Evolutionary conservation across 2,113 vertebrate species (phyloP).

Genomic region (Amblyopsis rosae): DNA sequence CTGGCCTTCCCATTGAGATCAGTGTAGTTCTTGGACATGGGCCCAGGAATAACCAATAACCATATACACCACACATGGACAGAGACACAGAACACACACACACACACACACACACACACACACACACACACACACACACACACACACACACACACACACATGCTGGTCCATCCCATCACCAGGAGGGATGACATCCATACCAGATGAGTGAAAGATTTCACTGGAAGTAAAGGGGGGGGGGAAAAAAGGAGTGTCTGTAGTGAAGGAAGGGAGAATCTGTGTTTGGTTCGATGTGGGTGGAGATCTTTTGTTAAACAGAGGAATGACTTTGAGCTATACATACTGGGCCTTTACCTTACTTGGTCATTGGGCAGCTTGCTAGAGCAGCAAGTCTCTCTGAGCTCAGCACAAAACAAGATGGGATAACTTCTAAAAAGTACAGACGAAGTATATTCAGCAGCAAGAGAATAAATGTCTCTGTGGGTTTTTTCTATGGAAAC

Average conservation of each 20-base stretch:
- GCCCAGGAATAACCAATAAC: constrained; percentile 49
- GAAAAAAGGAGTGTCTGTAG: constrained; percentile 47
- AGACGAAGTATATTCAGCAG: constrained; percentile 63
- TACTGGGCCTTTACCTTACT: constrained; percentile 73
- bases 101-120: constrained; percentile 31
- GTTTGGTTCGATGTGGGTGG: constrained; percentile 58
- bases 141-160: constrained; percentile 38
- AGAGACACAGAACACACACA: neutral
- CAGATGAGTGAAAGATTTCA: constrained; percentile 46
- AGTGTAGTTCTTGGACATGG: constrained; percentile 61
- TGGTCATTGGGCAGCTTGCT: constrained; percentile 67
- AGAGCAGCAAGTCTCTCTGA: constrained; percentile 48
- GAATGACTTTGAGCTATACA: constrained; percentile 60
- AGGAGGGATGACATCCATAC: constrained; percentile 29
- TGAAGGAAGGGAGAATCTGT: constrained; percentile 34
- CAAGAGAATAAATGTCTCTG: constrained; percentile 55
- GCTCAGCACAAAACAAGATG: constrained; percentile 51
- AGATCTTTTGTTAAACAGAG: constrained; percentile 66
- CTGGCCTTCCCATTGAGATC: constrained; percentile 51
- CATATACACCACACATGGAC: constrained; percentile 4
- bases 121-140: constrained; percentile 20
- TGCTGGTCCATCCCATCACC: constrained; percentile 50
- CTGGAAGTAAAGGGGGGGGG: constrained; percentile 26
- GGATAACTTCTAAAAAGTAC: constrained; percentile 38
- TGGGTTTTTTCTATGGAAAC: constrained; percentile 65